Evolutionary conservation across 2,888 invertebrate species (phyloP), one percentile per base, ranked within the genome.

Genomic region (Drosophila borborema): DNA sequence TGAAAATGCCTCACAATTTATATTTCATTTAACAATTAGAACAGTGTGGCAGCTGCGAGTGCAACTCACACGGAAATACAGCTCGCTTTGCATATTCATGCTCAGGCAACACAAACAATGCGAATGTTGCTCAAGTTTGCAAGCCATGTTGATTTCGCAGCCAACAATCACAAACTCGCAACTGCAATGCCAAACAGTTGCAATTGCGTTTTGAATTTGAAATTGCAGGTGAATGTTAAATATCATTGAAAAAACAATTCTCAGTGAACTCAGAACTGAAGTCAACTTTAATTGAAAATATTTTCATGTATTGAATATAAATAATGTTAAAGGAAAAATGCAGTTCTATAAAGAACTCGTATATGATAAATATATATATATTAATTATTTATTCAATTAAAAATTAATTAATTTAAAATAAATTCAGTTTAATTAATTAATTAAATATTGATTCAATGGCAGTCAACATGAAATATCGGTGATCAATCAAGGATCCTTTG

Each of bases 41-140:
- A 12, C 23, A 4, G 16, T 16, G 16, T 4, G n/a, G 36, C 58
- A 58, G 58, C 36, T 58, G 58, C 34, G 20, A 45, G 45, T 34
- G 45, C 34, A 23, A 16, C 9, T 38, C 16, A 51, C 36, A 46
- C 46, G 48, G 28, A 59, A 59, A 38, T 38, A 3, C n/a, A 59
- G 18, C 8, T 36, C 46, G 6, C 46, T 48, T 38, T 59, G 59
- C 59, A 59, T 46, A 46, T 59, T 59, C 38, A 34, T 45, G 53
- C 38, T 46, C 20, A 23, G 4, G 20, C 45, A 23, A 45, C 28
- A 14, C 36, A 48, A 59, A 48, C 45, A 59, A 59, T 28, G 28
- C 59, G 20, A 38, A 38, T 14, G 48, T 34, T 36, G 20, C 20
- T 23, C 31, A 46, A 45, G 58, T 51, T 46, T 58, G 45, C 36